phyloP scores from a whole-genome alignment of 2,888 invertebrate genomes.

The Lasioglossum marginatum region DNA sequence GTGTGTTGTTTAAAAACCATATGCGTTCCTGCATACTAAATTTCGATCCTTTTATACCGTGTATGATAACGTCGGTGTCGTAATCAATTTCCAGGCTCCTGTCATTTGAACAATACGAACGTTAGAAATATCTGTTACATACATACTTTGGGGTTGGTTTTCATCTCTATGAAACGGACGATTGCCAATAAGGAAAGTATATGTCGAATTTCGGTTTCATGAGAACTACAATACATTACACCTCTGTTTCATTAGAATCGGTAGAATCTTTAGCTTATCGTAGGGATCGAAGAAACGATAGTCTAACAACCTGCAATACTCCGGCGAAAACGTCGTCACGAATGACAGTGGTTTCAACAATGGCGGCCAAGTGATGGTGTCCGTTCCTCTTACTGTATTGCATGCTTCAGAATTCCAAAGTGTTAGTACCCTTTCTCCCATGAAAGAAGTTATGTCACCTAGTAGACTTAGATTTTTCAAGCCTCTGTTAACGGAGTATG shows the following conservation, averaged over 20 bases:
- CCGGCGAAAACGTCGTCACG: slow-evolving; percentile 86
- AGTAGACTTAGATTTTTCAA: slow-evolving; percentile 84
- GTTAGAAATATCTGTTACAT: not conserved
- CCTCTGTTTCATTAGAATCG: no score
- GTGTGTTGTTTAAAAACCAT: slow-evolving; percentile 85
- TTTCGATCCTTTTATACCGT: slow-evolving; percentile 85
- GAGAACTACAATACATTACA: no score
- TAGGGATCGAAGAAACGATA: no score
- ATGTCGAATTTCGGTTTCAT: no score
- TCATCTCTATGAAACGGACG: no score
- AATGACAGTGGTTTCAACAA: slow-evolving; percentile 82
- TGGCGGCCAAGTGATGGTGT: slow-evolving; percentile 86
- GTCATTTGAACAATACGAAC: not conserved
- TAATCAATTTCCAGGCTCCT: slow-evolving; percentile 85
- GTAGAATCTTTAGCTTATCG: no score
- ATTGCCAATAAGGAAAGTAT: no score
- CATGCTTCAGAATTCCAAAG: slow-evolving; percentile 85
- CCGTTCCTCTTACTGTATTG: slow-evolving; percentile 86
- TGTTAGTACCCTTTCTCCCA: slow-evolving; percentile 79
- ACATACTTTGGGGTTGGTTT: no score
- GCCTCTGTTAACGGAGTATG: slow-evolving; percentile 86
- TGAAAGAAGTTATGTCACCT: slow-evolving; percentile 85
- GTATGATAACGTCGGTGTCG: slow-evolving; percentile 82
- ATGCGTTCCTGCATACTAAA: slow-evolving; percentile 85
- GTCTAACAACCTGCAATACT: slow-evolving; percentile 85